Base-by-base conservation (phyloP, 2,113 vertebrate genomes). In the Cheilinus undulatus region DNA sequence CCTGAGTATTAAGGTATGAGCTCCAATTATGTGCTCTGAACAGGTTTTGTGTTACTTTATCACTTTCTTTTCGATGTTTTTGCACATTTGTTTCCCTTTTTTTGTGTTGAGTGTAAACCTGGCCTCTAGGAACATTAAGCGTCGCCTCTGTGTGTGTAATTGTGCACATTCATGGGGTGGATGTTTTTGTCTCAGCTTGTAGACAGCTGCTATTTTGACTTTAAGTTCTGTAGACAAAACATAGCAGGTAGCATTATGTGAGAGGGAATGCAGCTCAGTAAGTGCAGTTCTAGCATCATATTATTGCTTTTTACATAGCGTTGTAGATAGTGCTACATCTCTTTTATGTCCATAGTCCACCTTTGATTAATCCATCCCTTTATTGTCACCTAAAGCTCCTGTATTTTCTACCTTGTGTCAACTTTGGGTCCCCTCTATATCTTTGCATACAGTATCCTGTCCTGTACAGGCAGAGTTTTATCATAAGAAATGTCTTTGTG, bases 1-100 rank as follows among this genome's bases (percentile, higher is more conserved):
- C 89, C 53, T 83, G 83, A 88, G 91, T 70, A 93, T 92, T 77
- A 93, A 95, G 92, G 94, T 95, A 90, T 5, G 82, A 72, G 11
- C 30, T 48, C 54, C 3, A 82, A 26, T 2, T 20, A 14, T 34
- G 28, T 57, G n/a, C 32, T 51, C 50, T n/a, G n/a, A 26, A 49
- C 17, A 22, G 38, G 61, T 26, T 42, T 63, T 63, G 26, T 50
- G 20, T 8, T 30, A 20, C 19, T 45, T 36, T 7, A 1, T 17
- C 3, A 11, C 8, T 22, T 13, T 23, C 26, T 7, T 43, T 14
- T 45, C 3, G 22, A 26, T 42, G 28, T 43, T 68, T 51, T 56
- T 50, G 3, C 5, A 38, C 42, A 2, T 2, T 42, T 30, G 3
- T 46, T 13, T 17, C n/a, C 10, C 12, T 38, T 46, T 51, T 26